Evolutionary conservation across 1,140 invertebrate genomes (phyloP).

Genomic region (Heliconius melpomene): DNA sequence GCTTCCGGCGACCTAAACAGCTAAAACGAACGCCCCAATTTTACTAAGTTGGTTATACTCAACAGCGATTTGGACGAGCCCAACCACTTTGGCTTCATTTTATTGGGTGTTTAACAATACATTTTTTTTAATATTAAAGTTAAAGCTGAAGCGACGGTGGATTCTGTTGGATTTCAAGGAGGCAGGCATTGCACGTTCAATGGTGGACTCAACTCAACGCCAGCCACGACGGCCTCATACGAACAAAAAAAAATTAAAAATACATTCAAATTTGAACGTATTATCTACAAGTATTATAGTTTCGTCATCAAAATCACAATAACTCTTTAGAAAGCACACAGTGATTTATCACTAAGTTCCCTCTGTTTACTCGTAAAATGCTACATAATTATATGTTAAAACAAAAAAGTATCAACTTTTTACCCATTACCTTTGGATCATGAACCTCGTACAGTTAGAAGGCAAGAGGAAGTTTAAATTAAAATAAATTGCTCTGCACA

Average conservation of each 20-base stretch:
- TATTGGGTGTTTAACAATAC: neutral
- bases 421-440: slow-evolving; percentile 10
- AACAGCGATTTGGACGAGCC: slow-evolving; percentile 33
- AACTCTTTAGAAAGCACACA: neutral
- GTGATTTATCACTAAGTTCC: neutral
- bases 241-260: no score
- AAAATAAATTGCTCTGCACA: slow-evolving; percentile 12
- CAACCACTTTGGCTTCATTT: neutral
- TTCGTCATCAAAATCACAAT: no score
- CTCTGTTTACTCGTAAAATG: neutral
- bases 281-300: no score
- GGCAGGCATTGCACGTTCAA: no score
- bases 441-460: neutral
- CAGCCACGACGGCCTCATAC: no score
- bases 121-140: neutral
- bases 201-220: no score
- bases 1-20: slow-evolving; percentile 37
- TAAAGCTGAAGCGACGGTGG: no score
- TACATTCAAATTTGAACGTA: no score
- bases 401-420: neutral
- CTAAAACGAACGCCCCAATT: slow-evolving; percentile 38
- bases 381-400: neutral
- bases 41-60: slow-evolving; percentile 33
- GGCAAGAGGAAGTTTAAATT: slow-evolving; percentile 8
- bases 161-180: no score